Percentiles rank a stretch among this genome's conserved stretches.
Evolutionary conservation across 2,888 invertebrate species (phyloP).

Genomic region (Aelia acuminata): DNA sequence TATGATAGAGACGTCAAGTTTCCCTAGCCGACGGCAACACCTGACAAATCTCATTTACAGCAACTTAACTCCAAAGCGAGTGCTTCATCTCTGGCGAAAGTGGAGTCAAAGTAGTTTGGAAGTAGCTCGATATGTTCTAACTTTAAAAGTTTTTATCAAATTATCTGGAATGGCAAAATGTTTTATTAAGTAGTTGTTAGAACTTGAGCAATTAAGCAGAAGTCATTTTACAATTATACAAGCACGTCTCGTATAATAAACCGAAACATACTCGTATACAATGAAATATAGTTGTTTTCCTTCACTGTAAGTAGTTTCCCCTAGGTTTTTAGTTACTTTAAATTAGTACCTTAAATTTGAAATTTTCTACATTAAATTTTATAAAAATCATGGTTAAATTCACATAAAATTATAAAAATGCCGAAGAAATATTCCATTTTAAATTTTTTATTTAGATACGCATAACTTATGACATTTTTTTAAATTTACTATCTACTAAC

Average conservation of each 20-base stretch:
- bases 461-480: no score
- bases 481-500: no score
- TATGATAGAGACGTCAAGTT: constrained; percentile 8
- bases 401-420: no score
- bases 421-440: no score
- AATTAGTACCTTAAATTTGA: no score
- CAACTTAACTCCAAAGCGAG: background rate
- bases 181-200: background rate
- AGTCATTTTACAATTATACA: background rate
- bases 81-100: background rate
- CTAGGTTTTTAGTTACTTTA: no score
- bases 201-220: background rate
- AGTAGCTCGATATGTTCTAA: background rate
- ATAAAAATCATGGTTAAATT: no score
- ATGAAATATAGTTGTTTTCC: no score
- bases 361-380: no score
- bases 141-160: background rate
- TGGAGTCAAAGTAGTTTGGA: background rate
- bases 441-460: no score
- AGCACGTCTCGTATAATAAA: background rate
- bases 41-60: constrained; percentile 26
- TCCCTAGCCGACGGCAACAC: background rate
- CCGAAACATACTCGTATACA: no score
- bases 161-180: background rate
- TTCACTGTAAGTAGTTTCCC: no score